A percentile compares a stretch with the other conserved stretches of the same genome.
Conservation (phyloP, 2,113 vertebrate species). For the Lepus timidus region DNA sequence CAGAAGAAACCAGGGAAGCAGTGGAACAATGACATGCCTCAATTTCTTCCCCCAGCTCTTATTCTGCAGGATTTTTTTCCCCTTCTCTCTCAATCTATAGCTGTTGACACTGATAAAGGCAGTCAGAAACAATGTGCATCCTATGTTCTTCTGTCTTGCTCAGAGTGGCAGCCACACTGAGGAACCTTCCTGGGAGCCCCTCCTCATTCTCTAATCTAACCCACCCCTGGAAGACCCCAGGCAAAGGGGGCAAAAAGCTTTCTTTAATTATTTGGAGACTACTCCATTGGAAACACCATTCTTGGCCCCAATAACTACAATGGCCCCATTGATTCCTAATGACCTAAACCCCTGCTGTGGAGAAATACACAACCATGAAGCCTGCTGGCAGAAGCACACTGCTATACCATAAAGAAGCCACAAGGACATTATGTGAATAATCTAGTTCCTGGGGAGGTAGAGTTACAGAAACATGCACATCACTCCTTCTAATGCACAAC, state of each 20-base stretch:
- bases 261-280: not conserved
- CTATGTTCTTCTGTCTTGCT: not conserved
- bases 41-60: not conserved
- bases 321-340: not conserved
- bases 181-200: not conserved
- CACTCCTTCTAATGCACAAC: not conserved
- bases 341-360: not conserved
- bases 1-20: conserved; percentile 46
- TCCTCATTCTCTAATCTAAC: not conserved
- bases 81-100: not conserved
- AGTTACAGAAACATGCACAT: not conserved
- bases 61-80: not conserved
- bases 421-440: not conserved
- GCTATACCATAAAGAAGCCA: not conserved
- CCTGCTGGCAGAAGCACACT: not conserved
- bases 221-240: not conserved
- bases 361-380: not conserved
- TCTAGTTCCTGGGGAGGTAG: not conserved
- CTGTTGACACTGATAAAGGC: conserved; percentile 24
- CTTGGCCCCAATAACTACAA: not conserved
- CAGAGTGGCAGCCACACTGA: not conserved
- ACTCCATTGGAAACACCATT: not conserved
- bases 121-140: not conserved
- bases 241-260: fast-evolving
- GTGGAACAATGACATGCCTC: not conserved